Evolutionary conservation across 2,888 invertebrate genomes (phyloP).

Genomic region (Harpagoxenus sublaevis): DNA sequence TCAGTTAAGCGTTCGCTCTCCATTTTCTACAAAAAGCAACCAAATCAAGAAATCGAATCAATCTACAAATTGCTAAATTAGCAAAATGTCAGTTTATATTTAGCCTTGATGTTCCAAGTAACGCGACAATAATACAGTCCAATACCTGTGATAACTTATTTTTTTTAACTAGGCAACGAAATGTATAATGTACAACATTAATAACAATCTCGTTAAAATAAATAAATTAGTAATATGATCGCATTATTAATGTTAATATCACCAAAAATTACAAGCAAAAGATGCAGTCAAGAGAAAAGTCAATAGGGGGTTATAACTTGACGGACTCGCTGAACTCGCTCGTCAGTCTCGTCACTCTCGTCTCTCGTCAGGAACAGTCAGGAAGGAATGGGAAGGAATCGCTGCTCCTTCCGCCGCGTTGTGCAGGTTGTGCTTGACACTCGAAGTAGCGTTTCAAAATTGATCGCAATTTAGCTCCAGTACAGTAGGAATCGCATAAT

Average conservation of each 20-base stretch:
- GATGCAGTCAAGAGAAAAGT: background rate
- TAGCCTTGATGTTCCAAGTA: too few relatives aligned
- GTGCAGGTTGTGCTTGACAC: background rate
- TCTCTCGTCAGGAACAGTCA: too few relatives aligned
- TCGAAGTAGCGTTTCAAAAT: background rate
- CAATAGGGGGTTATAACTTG: background rate
- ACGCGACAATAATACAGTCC: background rate
- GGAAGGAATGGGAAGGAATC: background rate
- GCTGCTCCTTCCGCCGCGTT: background rate
- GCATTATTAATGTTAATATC: background rate
- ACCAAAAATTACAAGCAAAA: background rate
- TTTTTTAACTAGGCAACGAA: background rate
- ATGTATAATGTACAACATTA: background rate
- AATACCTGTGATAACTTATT: too few relatives aligned
- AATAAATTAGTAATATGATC: too few relatives aligned
- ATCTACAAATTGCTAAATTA: background rate
- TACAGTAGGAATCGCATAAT: background rate
- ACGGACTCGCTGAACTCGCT: background rate
- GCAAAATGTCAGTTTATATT: background rate
- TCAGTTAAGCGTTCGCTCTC: constrained; percentile 73
- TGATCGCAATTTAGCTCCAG: background rate
- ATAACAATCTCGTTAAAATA: too few relatives aligned
- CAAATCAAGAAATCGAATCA: background rate
- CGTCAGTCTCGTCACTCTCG: too few relatives aligned
- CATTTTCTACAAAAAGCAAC: constrained; percentile 68